Conservation (phyloP, 2,797 vertebrate species). For the Liparis tanakae region DNA sequence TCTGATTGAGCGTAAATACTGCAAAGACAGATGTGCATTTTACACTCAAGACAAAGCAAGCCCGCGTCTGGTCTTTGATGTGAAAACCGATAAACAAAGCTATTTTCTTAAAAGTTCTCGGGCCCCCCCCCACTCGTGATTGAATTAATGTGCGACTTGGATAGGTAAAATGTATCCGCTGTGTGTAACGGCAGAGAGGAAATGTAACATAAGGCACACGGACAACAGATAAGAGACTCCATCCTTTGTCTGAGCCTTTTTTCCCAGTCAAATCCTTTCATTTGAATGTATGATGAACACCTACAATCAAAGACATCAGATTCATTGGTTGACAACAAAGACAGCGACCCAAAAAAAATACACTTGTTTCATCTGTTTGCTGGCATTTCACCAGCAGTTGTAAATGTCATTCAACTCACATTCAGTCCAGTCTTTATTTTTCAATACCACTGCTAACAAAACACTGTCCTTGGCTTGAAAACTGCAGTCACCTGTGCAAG, state of each 20-base stretch:
- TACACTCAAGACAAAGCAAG: conserved; percentile 29
- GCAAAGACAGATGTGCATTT: conserved; percentile 44
- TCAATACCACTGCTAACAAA: conserved; percentile 2
- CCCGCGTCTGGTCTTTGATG: conserved; percentile 14
- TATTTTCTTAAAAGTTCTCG: background rate
- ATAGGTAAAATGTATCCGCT: background rate
- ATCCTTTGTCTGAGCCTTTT: background rate
- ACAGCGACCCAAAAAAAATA: background rate
- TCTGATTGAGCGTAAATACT: conserved; percentile 43
- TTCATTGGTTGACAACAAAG: background rate
- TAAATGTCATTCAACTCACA: conserved; percentile 5
- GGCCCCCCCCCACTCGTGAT: background rate
- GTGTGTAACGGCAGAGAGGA: conserved; percentile 1
- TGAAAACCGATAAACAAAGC: conserved; percentile 8
- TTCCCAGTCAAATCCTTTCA: background rate
- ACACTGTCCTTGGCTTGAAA: conserved; percentile 21
- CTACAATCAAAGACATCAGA: background rate
- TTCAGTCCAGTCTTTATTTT: background rate
- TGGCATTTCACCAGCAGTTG: background rate
- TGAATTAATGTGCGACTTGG: background rate
- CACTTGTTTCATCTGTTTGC: background rate
- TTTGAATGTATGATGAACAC: conserved; percentile 2
- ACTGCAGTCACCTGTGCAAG: conserved; percentile 1
- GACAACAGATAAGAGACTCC: background rate
- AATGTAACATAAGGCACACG: background rate